Base-by-base conservation (phyloP, 1,140 invertebrate species). In the Galendromus occidentalis region DNA sequence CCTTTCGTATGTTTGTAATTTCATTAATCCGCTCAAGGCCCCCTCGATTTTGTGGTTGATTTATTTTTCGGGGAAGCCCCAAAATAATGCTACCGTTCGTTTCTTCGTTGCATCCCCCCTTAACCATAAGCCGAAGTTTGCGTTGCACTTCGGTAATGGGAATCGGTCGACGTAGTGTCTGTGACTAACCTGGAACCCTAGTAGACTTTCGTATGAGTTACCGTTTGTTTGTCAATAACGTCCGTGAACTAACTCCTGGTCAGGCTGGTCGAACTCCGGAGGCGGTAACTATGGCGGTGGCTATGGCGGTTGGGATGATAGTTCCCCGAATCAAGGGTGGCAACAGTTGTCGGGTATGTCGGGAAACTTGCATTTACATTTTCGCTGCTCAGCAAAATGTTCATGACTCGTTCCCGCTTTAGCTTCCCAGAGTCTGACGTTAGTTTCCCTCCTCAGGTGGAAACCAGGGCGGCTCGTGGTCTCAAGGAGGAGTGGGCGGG, bases 281-380 rank as follows among this genome's bases (percentile, higher is more conserved):
- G 2, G 51, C 33, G 33, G 9, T 39, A 9, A 9, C 9, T 59
- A 59, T 22, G 22, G 25, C 51, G 33, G 9, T 39, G 33, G 33
- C 9, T 59, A 59, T 22, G 22, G 25, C 51, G 51, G 22, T 59
- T 59, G 51, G 51, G 33, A 59, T 25, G 51, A 59, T 25, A 14
- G 12, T 22, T 25, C 51, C 2, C 25, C 51, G 33, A 33, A 25
- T 9, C 51, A 59, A 25, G 51, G 51, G 25, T 59, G 51, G 51
- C 51, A 14, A 4, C 51, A 59, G 51, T 59, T 9, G 14, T 59
- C 22, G 14, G 51, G 51, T 59, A 59, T 25, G 51, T 59, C 22
- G 33, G 51, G 51, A 59, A 59, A 59, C 51, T 59, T 18, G 51
- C 51, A 59, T 59, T 59, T 25, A 59, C 14, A 25, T 59, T 59